A percentile compares a stretch with the other conserved stretches of the same genome.
Conservation (phyloP, 2,797 vertebrate species). For the Esox lucius region DNA sequence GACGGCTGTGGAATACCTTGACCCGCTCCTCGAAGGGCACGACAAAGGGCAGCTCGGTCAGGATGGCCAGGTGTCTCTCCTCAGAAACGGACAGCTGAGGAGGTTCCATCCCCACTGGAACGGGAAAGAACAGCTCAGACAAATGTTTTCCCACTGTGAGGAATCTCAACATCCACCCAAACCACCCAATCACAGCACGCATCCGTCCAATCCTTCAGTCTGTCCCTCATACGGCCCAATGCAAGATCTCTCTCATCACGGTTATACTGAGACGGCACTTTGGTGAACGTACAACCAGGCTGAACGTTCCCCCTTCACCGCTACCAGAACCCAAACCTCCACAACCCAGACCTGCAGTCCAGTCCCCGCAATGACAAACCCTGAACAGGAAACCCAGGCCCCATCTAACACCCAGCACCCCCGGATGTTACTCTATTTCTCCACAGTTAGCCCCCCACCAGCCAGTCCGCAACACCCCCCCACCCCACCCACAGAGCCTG, state of each 20-base stretch:
- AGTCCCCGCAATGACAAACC: not conserved
- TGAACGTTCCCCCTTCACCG: not conserved
- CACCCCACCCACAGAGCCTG: not conserved
- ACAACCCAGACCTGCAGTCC: not conserved
- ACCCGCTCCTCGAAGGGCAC: conserved; percentile 98
- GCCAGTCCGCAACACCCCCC: conserved; percentile 4
- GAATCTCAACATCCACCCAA: not conserved
- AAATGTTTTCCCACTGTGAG: not conserved
- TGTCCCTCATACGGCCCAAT: not conserved
- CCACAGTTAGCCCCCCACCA: not conserved
- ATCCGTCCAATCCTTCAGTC: conserved; percentile 1
- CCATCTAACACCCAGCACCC: not conserved
- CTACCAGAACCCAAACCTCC: not conserved
- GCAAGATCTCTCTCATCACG: not conserved
- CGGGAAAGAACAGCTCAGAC: not conserved
- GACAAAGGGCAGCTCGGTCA: conserved; percentile 96
- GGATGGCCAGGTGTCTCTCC: conserved; percentile 94
- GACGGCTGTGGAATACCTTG: conserved; percentile 79
- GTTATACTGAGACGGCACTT: conserved; percentile 19
- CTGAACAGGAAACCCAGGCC: not conserved
- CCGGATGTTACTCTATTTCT: not conserved
- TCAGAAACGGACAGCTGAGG: conserved; percentile 95
- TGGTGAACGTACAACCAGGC: conserved; percentile 24
- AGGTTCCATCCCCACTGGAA: conserved; percentile 88
- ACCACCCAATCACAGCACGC: conserved; percentile 1